Evolutionary conservation across 2,113 vertebrate genomes (phyloP), one percentile per base, ranked within the genome.

Genomic region (Chaetodon auriga): DNA sequence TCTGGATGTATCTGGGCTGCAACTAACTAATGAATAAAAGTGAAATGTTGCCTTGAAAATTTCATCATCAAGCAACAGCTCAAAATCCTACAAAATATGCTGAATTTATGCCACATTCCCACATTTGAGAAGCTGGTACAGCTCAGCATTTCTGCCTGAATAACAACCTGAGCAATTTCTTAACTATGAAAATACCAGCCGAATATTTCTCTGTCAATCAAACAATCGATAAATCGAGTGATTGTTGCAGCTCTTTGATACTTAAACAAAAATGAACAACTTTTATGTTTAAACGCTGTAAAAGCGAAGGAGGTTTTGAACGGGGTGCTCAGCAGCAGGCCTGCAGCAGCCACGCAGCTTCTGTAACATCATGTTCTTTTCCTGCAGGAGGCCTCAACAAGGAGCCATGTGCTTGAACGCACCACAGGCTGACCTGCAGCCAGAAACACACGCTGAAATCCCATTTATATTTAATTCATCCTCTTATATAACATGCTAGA

Each of bases 361-460:
- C 84, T 85, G 87, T 58, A 89, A 93, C 92, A 92, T 68, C 4
- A 85, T 93, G 92, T 93, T 92, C 90, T 91, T 80, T 91, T 81
- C 16, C 68, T 85, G 1, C 80, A 51, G 60, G 71, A 83, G 85
- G 88, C 86, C 88, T 43, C 19, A 58, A 48, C 43, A 2, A 25
- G 69, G n/a, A 74, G 61, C 38, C 79, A 77, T 65, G 62, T 64
- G 85, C 83, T 57, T 5, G 5, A 2, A 55, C 65, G 21, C 86
- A 68, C 75, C 35, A 64, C 49, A 25, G n/a, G 3, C 45, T 12
- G 45, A 53, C 38, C 14, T 53, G 49, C 58, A 58, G 35, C 18
- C 6, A 15, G 68, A 75, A 14, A 36, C 5, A 57, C 35, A 65
- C 43, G n/a, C 12, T 66, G 1, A n/a, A 64, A 43, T 1, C 55